Evolutionary conservation across 2,888 invertebrate species (phyloP).

Genomic region (Onchidella celtica): DNA sequence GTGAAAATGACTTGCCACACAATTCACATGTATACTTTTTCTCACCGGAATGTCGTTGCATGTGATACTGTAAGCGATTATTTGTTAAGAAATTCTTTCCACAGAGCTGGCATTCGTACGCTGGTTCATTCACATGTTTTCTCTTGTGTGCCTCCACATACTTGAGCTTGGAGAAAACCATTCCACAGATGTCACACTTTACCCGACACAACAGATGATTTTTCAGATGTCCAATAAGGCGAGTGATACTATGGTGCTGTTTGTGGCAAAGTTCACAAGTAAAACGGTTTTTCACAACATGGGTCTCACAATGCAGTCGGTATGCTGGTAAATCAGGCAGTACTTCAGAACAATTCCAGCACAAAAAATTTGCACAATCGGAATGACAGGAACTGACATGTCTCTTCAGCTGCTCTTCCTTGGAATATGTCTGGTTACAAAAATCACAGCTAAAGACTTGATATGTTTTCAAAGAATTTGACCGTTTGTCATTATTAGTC

Average conservation of each 20-base stretch:
- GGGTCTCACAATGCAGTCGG: background rate
- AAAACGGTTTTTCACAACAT: background rate
- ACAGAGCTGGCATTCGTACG: background rate
- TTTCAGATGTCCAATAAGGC: slow-evolving; percentile 19
- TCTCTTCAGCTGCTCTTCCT: background rate
- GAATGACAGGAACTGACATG: background rate
- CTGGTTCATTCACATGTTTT: background rate
- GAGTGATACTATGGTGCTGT: slow-evolving; percentile 14
- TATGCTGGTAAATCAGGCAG: background rate
- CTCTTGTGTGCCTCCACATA: background rate
- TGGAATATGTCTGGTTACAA: background rate
- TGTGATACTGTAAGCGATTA: background rate
- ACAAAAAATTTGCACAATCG: background rate
- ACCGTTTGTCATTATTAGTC: background rate
- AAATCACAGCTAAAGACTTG: background rate
- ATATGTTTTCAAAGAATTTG: background rate
- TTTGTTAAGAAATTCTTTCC: background rate
- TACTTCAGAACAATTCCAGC: slow-evolving; percentile 11
- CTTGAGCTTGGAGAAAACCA: background rate
- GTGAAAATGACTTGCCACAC: slow-evolving; percentile 36
- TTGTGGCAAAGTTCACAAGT: slow-evolving; percentile 18
- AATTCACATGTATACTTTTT: slow-evolving; percentile 38
- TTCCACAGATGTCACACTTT: slow-evolving; percentile 21
- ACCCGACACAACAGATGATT: background rate
- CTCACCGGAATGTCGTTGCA: slow-evolving; percentile 36